Evolutionary conservation across 2,888 invertebrate species (phyloP).

Genomic region (Lymantria dispar): DNA sequence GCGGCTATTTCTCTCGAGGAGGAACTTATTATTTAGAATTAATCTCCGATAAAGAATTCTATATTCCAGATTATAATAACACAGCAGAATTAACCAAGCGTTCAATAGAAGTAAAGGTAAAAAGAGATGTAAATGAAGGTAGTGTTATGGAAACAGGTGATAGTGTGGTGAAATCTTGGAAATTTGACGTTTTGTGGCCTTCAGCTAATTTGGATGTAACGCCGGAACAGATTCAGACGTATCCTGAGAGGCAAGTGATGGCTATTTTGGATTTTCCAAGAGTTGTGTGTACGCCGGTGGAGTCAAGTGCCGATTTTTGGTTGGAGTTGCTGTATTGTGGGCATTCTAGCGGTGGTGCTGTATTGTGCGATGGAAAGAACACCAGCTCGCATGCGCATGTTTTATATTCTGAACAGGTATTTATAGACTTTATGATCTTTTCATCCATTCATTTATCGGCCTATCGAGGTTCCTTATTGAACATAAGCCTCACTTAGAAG

Average conservation of each 20-base stretch:
- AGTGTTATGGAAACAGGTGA: constrained; percentile 67
- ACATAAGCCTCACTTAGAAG: no score
- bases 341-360: constrained; percentile 83
- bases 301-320: constrained; percentile 87
- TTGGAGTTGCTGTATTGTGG: constrained; percentile 92
- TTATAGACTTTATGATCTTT: background rate
- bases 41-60: constrained; percentile 59
- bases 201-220: constrained; percentile 87
- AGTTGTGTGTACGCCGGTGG: constrained; percentile 85
- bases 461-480: no score
- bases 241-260: constrained; percentile 88
- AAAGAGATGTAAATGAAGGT: constrained; percentile 57
- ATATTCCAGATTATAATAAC: constrained; percentile 53
- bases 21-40: constrained; percentile 82
- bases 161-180: constrained; percentile 74
- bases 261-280: constrained; percentile 89
- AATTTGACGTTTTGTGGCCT: constrained; percentile 92
- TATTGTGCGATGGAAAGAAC: constrained; percentile 86
- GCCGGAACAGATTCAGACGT: constrained; percentile 90
- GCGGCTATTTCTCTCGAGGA: constrained; percentile 88
- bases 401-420: constrained; percentile 89
- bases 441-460: no score
- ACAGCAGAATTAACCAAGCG: constrained; percentile 33
- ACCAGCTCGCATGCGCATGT: constrained; percentile 82
- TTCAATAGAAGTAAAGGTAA: constrained; percentile 35